Conservation (phyloP, 1,140 invertebrate genomes). For the Drosophila santomea region DNA sequence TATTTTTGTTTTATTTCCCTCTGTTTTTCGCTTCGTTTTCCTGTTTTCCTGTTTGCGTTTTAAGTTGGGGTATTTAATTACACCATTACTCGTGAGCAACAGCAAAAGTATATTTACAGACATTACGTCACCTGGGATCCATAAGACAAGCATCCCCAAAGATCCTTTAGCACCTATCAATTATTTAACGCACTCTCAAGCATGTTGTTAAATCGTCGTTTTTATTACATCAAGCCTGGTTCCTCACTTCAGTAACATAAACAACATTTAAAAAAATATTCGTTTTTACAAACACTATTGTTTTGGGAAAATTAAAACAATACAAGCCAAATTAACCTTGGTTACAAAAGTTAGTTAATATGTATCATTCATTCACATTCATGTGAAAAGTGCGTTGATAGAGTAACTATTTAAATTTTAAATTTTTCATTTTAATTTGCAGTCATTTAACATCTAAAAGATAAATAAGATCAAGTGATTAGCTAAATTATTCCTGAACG, state of each 20-base stretch:
- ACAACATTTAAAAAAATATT: not conserved
- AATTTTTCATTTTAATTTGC: not conserved
- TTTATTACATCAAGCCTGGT: not conserved
- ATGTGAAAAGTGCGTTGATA: not conserved
- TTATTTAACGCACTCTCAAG: constrained; percentile 2
- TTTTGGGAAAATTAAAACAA: not conserved
- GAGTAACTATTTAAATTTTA: not conserved
- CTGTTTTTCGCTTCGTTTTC: constrained; percentile 3
- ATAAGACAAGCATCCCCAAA: not conserved
- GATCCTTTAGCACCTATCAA: constrained; percentile 12
- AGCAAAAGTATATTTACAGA: constrained; percentile 10
- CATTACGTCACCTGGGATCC: constrained; percentile 4
- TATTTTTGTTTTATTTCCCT: constrained; percentile 49
- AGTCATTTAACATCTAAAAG: not conserved
- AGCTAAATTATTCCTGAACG: constrained; percentile 11
- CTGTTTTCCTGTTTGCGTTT: constrained; percentile 23
- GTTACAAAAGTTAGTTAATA: no score
- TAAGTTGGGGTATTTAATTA: constrained; percentile 47
- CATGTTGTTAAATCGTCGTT: constrained; percentile 1
- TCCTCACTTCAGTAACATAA: no score
- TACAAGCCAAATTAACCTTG: no score
- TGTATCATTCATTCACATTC: no score
- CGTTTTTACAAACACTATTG: not conserved
- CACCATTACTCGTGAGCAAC: constrained; percentile 29
- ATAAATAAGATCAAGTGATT: not conserved